A percentile compares a stretch with the other conserved stretches of the same genome.
These are phyloP conservation scores for Puntigrus tetrazona DNA, from an alignment of 2,113 vertebrate genomes.

Conservation along the genomic window DNA sequence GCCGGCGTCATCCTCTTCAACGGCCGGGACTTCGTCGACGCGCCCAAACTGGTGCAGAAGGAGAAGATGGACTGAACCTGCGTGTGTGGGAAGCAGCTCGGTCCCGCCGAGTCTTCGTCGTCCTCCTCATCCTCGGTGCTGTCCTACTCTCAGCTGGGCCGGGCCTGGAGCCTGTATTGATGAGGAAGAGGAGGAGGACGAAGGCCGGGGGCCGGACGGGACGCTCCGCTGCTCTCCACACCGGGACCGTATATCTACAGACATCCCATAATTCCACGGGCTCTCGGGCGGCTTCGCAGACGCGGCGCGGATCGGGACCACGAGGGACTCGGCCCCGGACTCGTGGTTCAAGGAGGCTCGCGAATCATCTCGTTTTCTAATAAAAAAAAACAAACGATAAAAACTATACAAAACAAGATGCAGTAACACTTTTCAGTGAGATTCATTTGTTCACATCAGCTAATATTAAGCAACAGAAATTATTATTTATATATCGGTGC, in stretches of 20 bases:
- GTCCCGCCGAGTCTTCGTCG: conserved; percentile 75
- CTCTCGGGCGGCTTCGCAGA: background rate
- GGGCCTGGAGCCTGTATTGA: conserved; percentile 92
- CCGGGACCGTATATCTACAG: conserved; percentile 42
- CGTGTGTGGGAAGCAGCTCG: conserved; percentile 95
- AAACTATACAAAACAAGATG: background rate
- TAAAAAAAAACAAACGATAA: background rate
- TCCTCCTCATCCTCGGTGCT: conserved; percentile 53
- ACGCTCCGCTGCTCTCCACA: conserved; percentile 71
- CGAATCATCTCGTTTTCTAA: conserved; percentile 10
- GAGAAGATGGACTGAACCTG: conserved; percentile 99
- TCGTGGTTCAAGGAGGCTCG: background rate
- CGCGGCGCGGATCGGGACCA: background rate
- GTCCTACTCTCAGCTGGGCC: conserved; percentile 64
- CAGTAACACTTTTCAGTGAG: background rate
- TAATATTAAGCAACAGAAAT: too few species aligned
- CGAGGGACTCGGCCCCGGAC: background rate
- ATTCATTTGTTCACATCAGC: too few species aligned
- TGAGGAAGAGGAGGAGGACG: background rate
- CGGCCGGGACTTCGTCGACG: conserved; percentile 93
- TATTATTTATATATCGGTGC: too few species aligned
- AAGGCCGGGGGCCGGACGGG: conserved; percentile 36
- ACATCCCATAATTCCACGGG: background rate
- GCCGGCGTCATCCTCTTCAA: conserved; percentile 93
- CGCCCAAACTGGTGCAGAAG: conserved; percentile 91